Evolutionary conservation across 2,888 invertebrate species (phyloP).

Genomic region (Catocala fraxini): DNA sequence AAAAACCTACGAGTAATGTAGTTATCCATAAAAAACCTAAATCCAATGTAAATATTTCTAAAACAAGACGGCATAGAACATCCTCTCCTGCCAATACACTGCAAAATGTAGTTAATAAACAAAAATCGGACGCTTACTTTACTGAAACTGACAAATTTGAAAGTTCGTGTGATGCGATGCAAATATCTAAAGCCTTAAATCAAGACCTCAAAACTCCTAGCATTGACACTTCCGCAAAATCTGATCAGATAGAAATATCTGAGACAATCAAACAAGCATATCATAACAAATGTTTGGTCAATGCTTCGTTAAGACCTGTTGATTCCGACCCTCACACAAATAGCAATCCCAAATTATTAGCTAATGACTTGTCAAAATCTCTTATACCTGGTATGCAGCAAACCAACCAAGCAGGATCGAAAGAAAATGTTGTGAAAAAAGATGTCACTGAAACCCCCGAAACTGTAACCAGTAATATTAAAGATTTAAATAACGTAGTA

Average conservation of each 20-base stretch:
- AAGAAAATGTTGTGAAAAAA: not conserved
- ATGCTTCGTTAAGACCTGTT: not conserved
- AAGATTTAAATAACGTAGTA: no score
- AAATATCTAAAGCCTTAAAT: no score
- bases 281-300: not conserved
- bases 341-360: constrained; percentile 1
- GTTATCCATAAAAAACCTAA: constrained; percentile 5
- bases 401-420: constrained; percentile 5
- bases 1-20: not conserved
- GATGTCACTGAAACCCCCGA: no score
- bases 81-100: not conserved
- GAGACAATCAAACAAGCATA: not conserved
- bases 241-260: constrained; percentile 2
- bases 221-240: not conserved
- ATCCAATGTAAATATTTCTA: not conserved
- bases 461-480: not conserved
- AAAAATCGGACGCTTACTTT: not conserved
- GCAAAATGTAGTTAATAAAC: not conserved
- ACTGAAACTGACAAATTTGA: no score
- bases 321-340: not conserved
- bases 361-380: not conserved
- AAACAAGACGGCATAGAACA: not conserved
- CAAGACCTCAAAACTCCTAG: not conserved
- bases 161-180: not conserved
- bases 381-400: not conserved